Base-by-base conservation (phyloP, 2,113 vertebrate species). In the Isurus oxyrinchus region DNA sequence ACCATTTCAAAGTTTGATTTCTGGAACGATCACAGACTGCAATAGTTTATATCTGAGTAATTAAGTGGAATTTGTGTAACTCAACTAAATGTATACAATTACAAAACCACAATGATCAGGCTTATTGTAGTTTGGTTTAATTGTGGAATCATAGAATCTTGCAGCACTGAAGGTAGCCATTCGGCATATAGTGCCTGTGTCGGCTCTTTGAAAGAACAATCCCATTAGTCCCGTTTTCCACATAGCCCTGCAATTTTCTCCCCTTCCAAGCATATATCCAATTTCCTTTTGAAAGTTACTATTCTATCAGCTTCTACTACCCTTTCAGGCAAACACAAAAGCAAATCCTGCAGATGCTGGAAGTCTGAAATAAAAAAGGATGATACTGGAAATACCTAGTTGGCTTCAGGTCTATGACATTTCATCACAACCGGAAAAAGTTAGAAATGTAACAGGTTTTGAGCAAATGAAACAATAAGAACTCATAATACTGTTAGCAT, bases 1-100 rank as follows among this genome's bases (percentile, higher is more conserved):
- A 61, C 81, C 81, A 96, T 27, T 88, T 96, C 57, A 61, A 66
- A 88, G 59, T 27, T 67, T 91, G 88, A 91, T 91, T 91, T 59
- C 21, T 67, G 27, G 66, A 72, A 95, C 66, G 72, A 27, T 72
- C n/a, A 11, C 93, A 69, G 59, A 21, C 66, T 95, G 25, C 40
- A 95, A 53, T 53, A 72, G 40, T 49, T 95, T 69, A 72, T 14
- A 72, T 95, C 35, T 53, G 44, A 72, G 67, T 10, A 44, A 49
- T 72, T 27, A 55, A 55, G 23, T 95, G 13, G 25, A 95, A 72
- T 31, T 72, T 27, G 16, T 57, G 55, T 72, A 57, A 95, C 31
- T 53, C 67, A 95, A 31, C 27, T 53, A 53, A 95, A 95, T 53
- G 2, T 14, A 49, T 72, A 53, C 49, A 72, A 35, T 53, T 95